These are phyloP conservation scores for Lymantria monacha DNA, from an alignment of 2,888 invertebrate species.

Conservation along the genomic window DNA sequence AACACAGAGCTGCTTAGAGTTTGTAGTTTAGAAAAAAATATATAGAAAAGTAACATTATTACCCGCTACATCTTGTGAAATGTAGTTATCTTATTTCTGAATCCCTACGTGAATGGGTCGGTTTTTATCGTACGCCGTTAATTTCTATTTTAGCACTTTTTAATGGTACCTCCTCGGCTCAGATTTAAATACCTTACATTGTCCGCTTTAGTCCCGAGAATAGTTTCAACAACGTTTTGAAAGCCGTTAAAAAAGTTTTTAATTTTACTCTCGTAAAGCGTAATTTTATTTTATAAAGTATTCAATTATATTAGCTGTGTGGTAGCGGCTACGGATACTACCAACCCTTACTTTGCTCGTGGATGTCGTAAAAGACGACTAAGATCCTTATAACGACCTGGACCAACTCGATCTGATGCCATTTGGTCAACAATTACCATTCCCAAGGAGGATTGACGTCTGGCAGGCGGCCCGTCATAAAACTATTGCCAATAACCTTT, in stretches of 20 bases:
- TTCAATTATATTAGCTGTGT: no score
- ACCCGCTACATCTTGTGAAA: slow-evolving; percentile 4
- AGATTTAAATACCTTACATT: slow-evolving; percentile 37
- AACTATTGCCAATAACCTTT: no score
- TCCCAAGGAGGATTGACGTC: no score
- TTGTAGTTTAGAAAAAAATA: no score
- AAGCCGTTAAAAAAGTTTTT: slow-evolving; percentile 11
- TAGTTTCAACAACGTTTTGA: slow-evolving; percentile 24
- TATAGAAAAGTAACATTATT: not conserved
- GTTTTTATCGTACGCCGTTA: slow-evolving; percentile 56
- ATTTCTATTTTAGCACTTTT: slow-evolving; percentile 70
- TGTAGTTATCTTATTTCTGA: slow-evolving; percentile 3
- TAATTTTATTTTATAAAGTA: not conserved
- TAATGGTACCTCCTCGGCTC: slow-evolving; percentile 49
- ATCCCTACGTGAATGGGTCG: slow-evolving; percentile 33
- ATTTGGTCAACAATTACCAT: no score
- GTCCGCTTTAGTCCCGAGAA: slow-evolving; percentile 18
- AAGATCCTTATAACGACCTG: no score
- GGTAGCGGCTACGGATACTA: no score
- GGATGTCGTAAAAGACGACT: no score
- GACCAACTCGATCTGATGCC: no score
- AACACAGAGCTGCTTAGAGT: no score
- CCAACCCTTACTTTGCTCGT: no score
- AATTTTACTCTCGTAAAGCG: slow-evolving; percentile 1
- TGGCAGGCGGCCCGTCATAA: no score